Evolutionary conservation across 2,888 invertebrate genomes (phyloP).

Genomic region (Gnatocerus cornutus): DNA sequence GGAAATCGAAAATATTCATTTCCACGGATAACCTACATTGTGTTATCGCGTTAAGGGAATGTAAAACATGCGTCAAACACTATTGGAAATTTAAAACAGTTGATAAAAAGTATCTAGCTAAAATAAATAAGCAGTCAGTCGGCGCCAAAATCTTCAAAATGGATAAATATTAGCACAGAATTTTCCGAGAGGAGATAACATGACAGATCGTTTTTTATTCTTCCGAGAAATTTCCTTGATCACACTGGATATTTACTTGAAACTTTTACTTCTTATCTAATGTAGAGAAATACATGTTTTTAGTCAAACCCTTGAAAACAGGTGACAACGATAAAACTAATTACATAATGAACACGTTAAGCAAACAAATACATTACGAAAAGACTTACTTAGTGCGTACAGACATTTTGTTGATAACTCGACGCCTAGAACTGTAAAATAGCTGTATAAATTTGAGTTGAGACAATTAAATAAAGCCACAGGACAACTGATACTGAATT

Average conservation of each 20-base stretch:
- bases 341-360: background rate
- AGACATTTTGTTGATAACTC: background rate
- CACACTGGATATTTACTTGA: background rate
- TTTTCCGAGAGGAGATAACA: too few species aligned
- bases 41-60: too few species aligned
- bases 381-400: background rate
- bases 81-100: too few species aligned
- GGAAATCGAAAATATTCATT: too few species aligned
- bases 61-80: too few species aligned
- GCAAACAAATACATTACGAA: constrained; percentile 1
- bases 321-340: background rate
- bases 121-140: too few species aligned
- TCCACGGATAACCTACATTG: too few species aligned
- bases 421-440: background rate
- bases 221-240: too few species aligned
- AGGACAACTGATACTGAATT: background rate
- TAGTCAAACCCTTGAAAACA: background rate
- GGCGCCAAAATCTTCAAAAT: too few species aligned
- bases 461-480: background rate
- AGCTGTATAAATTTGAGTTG: background rate
- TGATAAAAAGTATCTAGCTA: too few species aligned
- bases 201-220: too few species aligned
- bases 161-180: too few species aligned
- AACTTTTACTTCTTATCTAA: background rate
- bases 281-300: background rate